Evolutionary conservation across 2,797 vertebrate species (phyloP), one percentile per base, ranked within the genome.

Genomic region (Melanotaenia pygmaea): DNA sequence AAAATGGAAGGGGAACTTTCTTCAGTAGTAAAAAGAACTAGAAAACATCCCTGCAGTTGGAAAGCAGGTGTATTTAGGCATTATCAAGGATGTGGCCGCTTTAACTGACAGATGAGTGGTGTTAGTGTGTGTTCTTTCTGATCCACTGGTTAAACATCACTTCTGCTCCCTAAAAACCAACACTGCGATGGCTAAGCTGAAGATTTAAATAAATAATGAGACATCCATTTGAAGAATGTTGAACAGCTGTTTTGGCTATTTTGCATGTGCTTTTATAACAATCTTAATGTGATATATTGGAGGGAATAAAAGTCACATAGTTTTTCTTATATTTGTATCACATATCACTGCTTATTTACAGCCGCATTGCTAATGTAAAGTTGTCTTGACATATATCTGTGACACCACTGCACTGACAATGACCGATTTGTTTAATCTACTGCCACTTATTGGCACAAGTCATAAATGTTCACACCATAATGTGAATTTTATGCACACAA

Each of bases 381-480:
- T 14, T 22, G 20, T 51, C 22, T 16, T 61, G 26, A 64, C 26
- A 57, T 35, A 54, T 16, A 64, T 50, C 34, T n/a, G 43, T 20
- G 47, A 28, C 40, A 72, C n/a, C 24, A 43, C n/a, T 28, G 5
- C 7, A n/a, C n/a, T 63, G 54, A 66, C 53, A 16, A 1, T 47
- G 30, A 58, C 32, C 1, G 37, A 30, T 59, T 30, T 76, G 4
- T 67, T 77, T 18, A 67, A 58, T 57, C 32, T 34, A 34, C 22
- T 38, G 58, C 14, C 20, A 57, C 2, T 28, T 59, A 43, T n/a
- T 59, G 18, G 62, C 66, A 20, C 56, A 24, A 30, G 54, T 53
- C 28, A 62, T 43, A 51, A 64, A 38, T 24, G 40, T 59, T 64
- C 72, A 68, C 32, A 0, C n/a, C 38, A 32, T 59, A 32, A 69